A percentile compares a stretch with the other conserved stretches of the same genome.
phyloP scores from a whole-genome alignment of 2,888 invertebrate species.

The Agonopterix heracliana region DNA sequence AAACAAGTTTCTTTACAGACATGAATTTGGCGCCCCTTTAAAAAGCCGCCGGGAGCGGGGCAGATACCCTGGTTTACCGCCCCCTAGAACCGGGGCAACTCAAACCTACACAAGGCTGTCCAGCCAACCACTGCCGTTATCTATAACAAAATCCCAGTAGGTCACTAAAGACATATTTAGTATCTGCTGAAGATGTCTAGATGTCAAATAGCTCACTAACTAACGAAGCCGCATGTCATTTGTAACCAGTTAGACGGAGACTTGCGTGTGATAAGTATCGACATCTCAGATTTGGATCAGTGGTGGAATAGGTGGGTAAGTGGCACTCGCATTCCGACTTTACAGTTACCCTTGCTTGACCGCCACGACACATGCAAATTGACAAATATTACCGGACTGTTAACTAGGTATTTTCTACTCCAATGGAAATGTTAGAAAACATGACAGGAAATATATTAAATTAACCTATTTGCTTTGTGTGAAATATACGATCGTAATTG shows the following conservation, averaged over 20 bases:
- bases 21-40: no score
- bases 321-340: slow-evolving; percentile 51
- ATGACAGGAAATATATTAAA: not conserved
- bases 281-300: slow-evolving; percentile 32
- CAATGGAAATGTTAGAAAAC: not conserved
- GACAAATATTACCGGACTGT: slow-evolving; percentile 48
- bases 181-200: not conserved
- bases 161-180: no score
- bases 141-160: no score
- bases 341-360: slow-evolving; percentile 47
- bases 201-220: not conserved
- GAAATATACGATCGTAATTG: no score
- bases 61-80: no score
- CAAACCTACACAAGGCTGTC: no score
- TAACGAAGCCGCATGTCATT: slow-evolving; percentile 3
- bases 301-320: slow-evolving; percentile 39
- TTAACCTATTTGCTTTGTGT: no score
- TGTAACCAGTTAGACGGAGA: slow-evolving; percentile 3
- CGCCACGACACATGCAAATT: slow-evolving; percentile 52
- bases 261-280: slow-evolving; percentile 1
- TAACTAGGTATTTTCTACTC: not conserved
- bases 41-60: no score
- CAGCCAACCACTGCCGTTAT: no score
- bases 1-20: no score
- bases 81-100: no score